A percentile compares a stretch with the other conserved stretches of the same genome.
Conservation (phyloP, 2,797 vertebrate genomes). For the Enteromius viviparus region DNA sequence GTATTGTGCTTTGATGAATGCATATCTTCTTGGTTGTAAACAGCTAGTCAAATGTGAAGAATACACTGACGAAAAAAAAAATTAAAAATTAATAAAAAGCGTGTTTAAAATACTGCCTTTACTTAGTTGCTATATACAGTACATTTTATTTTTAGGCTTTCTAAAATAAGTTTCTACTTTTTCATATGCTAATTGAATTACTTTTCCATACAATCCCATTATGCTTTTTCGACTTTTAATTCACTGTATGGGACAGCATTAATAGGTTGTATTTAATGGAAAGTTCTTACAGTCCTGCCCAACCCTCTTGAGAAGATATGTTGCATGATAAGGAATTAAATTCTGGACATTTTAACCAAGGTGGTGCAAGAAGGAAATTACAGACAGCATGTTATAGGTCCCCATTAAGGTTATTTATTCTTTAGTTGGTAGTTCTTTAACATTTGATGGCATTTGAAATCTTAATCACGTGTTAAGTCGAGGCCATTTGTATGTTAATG, state of each 20-base stretch:
- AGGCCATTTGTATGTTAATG: slow-evolving; percentile 83
- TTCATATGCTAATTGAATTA: neutral
- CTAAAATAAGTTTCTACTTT: slow-evolving; percentile 3
- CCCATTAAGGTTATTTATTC: slow-evolving; percentile 72
- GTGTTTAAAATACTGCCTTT: neutral
- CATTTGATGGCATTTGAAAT: slow-evolving; percentile 82
- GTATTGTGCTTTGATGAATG: neutral
- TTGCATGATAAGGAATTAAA: slow-evolving; percentile 70
- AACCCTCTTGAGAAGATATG: slow-evolving; percentile 60
- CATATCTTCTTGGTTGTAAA: neutral
- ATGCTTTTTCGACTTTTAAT: neutral
- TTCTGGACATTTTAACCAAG: slow-evolving; percentile 70
- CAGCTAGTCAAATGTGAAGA: neutral
- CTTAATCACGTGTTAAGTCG: slow-evolving; percentile 75
- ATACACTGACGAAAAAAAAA: neutral
- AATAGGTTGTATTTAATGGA: slow-evolving; percentile 28
- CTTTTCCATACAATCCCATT: neutral
- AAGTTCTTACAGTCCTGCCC: slow-evolving; percentile 46
- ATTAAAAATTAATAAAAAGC: neutral
- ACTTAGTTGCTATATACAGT: neutral
- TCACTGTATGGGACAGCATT: neutral
- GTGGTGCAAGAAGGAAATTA: slow-evolving; percentile 65
- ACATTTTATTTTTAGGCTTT: neutral
- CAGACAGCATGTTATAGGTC: slow-evolving; percentile 59
- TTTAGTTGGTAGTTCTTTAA: slow-evolving; percentile 77